Conservation (phyloP, 2,113 vertebrate species). For the Urocitellus parryii region DNA sequence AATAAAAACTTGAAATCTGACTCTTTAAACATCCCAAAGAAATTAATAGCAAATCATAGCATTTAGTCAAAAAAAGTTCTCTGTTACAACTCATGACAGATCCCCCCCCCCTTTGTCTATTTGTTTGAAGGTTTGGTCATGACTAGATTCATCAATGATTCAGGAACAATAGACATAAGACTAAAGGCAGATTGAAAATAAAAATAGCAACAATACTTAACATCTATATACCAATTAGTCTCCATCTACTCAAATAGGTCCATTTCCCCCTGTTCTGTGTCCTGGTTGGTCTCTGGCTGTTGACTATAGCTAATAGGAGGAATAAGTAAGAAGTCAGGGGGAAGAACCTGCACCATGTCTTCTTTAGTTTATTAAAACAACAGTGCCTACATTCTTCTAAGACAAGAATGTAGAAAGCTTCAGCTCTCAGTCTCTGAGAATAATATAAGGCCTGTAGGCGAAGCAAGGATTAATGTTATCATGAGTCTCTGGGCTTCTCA, state of each 20-base stretch:
- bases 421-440: not conserved
- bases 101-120: not conserved
- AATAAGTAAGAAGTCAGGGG: not conserved
- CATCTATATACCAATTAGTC: not conserved
- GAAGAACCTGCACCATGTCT: not conserved
- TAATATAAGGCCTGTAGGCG: not conserved
- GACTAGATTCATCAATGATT: not conserved
- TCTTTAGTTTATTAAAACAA: not conserved
- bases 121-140: not conserved
- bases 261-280: not conserved
- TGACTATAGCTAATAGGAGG: not conserved
- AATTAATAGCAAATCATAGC: not conserved
- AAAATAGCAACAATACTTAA: not conserved
- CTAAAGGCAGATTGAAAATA: not conserved
- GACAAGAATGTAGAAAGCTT: not conserved
- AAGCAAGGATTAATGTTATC: not conserved
- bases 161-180: not conserved
- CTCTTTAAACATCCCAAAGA: not conserved
- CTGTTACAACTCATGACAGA: not conserved
- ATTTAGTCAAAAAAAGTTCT: not conserved
- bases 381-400: not conserved
- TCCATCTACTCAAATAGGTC: not conserved
- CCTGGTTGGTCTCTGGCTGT: not conserved
- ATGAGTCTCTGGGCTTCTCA: not conserved
- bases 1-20: conserved; percentile 6